Evolutionary conservation across 2,888 invertebrate genomes (phyloP).

Genomic region (Sepioteuthis lessoniana): DNA sequence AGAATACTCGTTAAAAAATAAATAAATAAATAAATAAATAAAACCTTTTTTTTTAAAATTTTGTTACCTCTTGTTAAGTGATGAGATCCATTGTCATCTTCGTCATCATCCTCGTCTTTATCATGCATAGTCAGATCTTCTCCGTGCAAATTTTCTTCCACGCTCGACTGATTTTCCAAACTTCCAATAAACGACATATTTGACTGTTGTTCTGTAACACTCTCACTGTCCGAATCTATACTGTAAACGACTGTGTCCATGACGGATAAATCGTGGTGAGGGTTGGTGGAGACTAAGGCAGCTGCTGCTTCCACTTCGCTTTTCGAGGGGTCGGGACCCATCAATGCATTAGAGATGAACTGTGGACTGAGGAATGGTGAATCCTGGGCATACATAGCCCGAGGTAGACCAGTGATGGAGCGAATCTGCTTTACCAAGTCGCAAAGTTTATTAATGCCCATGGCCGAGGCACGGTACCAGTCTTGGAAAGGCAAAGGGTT

Average conservation of each 20-base stretch:
- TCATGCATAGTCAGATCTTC: slow-evolving; percentile 48
- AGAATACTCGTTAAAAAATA: background rate
- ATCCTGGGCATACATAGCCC: slow-evolving; percentile 49
- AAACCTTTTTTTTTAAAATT: background rate
- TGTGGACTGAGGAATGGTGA: slow-evolving; percentile 40
- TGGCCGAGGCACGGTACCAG: slow-evolving; percentile 66
- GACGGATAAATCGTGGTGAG: background rate
- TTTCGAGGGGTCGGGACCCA: slow-evolving; percentile 44
- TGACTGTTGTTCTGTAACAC: slow-evolving; percentile 39
- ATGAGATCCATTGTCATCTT: slow-evolving; percentile 42
- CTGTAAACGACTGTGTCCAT: background rate
- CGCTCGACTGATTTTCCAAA: slow-evolving; percentile 44
- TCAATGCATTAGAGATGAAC: slow-evolving; percentile 24
- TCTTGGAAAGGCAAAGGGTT: slow-evolving; percentile 61
- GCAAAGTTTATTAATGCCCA: slow-evolving; percentile 69
- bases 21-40: background rate
- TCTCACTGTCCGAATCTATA: slow-evolving; percentile 37
- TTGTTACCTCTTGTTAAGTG: background rate
- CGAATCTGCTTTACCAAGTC: slow-evolving; percentile 68
- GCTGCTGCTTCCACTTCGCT: background rate
- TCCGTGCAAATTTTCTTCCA: slow-evolving; percentile 36
- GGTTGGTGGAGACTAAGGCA: background rate
- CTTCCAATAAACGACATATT: slow-evolving; percentile 46
- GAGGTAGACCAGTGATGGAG: slow-evolving; percentile 63
- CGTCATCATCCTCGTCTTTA: slow-evolving; percentile 49